These are phyloP conservation scores for Plecturocebus donacophilus DNA, from an alignment of 2,113 vertebrate genomes.

Conservation along the genomic window DNA sequence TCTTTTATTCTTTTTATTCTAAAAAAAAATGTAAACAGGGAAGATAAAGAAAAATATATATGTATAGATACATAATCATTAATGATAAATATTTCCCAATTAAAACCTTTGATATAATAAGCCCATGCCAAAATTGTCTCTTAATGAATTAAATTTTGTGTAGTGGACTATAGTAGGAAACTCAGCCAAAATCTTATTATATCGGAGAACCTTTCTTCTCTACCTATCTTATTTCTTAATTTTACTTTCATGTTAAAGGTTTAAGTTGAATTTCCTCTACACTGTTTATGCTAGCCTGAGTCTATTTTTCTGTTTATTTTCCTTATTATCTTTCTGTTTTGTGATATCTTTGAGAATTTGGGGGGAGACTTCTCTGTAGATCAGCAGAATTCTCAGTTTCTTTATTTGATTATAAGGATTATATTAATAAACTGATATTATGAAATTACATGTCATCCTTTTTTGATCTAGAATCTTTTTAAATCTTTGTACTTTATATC, in stretches of 20 bases:
- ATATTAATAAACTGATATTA: not conserved
- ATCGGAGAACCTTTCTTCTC: not conserved
- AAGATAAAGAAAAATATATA: not conserved
- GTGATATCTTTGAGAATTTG: not conserved
- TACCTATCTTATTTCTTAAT: not conserved
- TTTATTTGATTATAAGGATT: not conserved
- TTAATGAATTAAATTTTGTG: not conserved
- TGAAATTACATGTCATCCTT: not conserved
- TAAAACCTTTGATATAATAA: not conserved
- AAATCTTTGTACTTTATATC: not conserved
- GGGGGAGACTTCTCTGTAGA: not conserved
- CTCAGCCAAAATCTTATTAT: not conserved
- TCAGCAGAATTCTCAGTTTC: not conserved
- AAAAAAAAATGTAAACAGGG: not conserved
- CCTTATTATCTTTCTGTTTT: not conserved
- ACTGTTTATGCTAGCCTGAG: not conserved
- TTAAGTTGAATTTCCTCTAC: not conserved
- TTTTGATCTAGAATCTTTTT: not conserved
- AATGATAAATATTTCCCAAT: too few species aligned
- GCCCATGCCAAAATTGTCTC: not conserved
- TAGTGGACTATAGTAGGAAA: not conserved
- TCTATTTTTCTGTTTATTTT: not conserved
- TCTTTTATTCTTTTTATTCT: too few species aligned
- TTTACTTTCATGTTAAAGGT: not conserved
- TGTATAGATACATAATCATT: not conserved